Percentiles rank a stretch among this genome's conserved stretches.
phyloP scores from a whole-genome alignment of 2,888 invertebrate genomes.

The Lordiphosa fenestrarum region DNA sequence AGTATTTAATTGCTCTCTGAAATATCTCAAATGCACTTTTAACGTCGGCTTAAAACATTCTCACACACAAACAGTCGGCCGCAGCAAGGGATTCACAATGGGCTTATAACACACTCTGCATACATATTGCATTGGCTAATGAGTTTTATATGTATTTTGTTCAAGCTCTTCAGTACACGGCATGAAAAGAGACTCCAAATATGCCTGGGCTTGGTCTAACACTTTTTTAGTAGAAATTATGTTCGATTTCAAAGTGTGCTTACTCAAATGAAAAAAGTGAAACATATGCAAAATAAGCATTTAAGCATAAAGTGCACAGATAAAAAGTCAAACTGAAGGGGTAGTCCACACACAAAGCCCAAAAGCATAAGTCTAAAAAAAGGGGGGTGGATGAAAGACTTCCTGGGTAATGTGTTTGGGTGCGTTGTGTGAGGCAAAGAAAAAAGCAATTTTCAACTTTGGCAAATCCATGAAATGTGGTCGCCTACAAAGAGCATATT shows the following conservation, averaged over 20 bases:
- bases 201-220: constrained; percentile 30
- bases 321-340: constrained; percentile 54
- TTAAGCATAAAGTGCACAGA: constrained; percentile 52
- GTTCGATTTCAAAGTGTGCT: constrained; percentile 41
- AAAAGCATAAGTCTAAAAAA: constrained; percentile 4
- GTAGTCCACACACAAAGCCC: constrained; percentile 15
- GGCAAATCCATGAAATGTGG: constrained; percentile 62
- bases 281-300: constrained; percentile 49
- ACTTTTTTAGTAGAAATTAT: constrained; percentile 30
- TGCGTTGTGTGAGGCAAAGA: constrained; percentile 28
- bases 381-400: neutral
- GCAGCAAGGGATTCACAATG: constrained; percentile 4
- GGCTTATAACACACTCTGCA: constrained; percentile 26
- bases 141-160: constrained; percentile 38
- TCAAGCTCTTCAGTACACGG: constrained; percentile 3
- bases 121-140: constrained; percentile 37
- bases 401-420: constrained; percentile 48
- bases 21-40: too few relatives aligned
- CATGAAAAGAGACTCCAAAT: constrained; percentile 36
- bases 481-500: constrained; percentile 58
- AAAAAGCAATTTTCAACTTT: constrained; percentile 52
- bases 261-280: constrained; percentile 19
- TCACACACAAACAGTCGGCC: neutral
- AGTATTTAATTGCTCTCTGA: too few relatives aligned
- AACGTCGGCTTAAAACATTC: too few relatives aligned